These are phyloP conservation scores for Temnothorax curvispinosus DNA, from an alignment of 1,140 invertebrate species.

Conservation along the genomic window DNA sequence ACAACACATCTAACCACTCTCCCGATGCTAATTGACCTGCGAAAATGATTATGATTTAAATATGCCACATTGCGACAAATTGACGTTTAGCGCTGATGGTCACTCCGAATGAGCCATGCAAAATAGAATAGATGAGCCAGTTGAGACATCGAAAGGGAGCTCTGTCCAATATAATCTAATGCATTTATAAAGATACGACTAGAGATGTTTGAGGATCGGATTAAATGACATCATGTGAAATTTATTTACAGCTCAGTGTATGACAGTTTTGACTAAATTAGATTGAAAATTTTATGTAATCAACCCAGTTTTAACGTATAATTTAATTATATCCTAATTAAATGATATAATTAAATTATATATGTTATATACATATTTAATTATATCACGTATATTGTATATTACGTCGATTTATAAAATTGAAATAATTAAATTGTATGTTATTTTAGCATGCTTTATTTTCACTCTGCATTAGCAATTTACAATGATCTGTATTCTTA, in stretches of 20 bases:
- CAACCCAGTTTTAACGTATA: background rate
- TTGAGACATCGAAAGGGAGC: background rate
- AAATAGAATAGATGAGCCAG: conserved; percentile 6
- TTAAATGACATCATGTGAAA: background rate
- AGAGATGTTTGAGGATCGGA: background rate
- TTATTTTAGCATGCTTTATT: too few relatives aligned
- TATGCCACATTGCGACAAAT: conserved; percentile 4
- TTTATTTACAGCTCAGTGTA: background rate
- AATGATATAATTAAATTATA: background rate
- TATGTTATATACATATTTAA: background rate
- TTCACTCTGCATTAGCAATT: background rate
- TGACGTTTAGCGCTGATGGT: background rate
- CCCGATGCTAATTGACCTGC: background rate
- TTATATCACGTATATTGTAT: too few relatives aligned
- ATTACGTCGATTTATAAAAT: too few relatives aligned
- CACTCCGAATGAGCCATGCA: background rate
- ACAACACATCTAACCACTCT: background rate
- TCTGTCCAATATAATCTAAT: background rate
- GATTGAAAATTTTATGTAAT: too few relatives aligned
- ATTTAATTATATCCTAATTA: background rate
- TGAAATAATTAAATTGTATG: background rate
- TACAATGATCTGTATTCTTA: background rate
- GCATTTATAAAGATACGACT: conserved; percentile 15
- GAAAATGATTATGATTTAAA: conserved; percentile 25
- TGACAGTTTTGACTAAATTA: background rate